phyloP scores from a whole-genome alignment of 2,113 vertebrate species.

The Callipepla californica region DNA sequence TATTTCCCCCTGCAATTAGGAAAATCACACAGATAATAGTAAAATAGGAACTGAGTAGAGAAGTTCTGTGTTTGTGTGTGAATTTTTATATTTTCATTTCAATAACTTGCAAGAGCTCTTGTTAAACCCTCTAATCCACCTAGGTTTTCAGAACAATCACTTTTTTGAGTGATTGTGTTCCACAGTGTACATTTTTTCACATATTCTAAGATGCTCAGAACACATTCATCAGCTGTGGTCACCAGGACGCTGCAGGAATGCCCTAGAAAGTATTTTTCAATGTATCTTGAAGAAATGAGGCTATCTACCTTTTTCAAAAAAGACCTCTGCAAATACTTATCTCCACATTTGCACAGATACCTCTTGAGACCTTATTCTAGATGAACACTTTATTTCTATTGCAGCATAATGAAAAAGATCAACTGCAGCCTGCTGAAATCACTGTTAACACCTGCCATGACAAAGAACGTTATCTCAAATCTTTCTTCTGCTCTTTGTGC shows the following conservation, averaged over 20 bases:
- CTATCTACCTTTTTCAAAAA: not conserved
- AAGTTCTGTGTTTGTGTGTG: not conserved
- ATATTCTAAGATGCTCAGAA: not conserved
- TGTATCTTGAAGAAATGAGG: not conserved
- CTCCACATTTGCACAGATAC: not conserved
- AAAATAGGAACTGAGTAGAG: not conserved
- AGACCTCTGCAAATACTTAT: not conserved
- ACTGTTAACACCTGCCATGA: not conserved
- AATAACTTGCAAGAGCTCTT: not conserved
- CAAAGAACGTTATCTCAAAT: not conserved
- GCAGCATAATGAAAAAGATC: not conserved
- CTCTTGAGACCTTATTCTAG: not conserved
- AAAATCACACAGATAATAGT: not conserved
- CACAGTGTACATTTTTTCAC: not conserved
- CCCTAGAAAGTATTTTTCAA: not conserved
- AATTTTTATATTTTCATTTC: not conserved
- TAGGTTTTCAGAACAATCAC: not conserved
- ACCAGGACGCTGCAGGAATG: not conserved
- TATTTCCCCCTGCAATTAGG: not conserved
- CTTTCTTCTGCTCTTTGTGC: not conserved
- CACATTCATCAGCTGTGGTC: not conserved
- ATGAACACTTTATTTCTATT: not conserved
- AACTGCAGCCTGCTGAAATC: not conserved
- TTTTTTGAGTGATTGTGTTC: not conserved
- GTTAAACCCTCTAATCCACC: not conserved